Percentiles rank a stretch among this genome's conserved stretches.
Conservation (phyloP, 2,797 vertebrate species). For the Chelmon rostratus region DNA sequence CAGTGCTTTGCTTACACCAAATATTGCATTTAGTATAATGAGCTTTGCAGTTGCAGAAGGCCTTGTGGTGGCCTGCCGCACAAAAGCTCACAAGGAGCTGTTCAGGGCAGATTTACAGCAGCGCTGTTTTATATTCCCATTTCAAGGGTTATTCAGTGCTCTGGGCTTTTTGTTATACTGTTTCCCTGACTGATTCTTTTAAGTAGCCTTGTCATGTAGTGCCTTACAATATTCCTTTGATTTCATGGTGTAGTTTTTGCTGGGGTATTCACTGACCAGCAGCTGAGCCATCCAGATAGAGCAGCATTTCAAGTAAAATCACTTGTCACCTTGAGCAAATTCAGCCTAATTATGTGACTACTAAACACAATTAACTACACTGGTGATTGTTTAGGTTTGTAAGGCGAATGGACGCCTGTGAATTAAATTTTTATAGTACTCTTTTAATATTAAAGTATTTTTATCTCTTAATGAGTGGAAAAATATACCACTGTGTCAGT, state of each 20-base stretch:
- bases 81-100: not conserved
- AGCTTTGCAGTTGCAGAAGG: conserved; percentile 2
- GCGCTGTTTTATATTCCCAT: conserved; percentile 5
- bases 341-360: not conserved
- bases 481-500: not conserved
- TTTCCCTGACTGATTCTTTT: not conserved
- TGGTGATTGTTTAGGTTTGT: not conserved
- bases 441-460: not conserved
- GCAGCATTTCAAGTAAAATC: not conserved
- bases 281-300: not conserved
- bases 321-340: not conserved
- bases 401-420: not conserved
- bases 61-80: not conserved
- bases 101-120: not conserved
- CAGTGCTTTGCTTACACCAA: not conserved
- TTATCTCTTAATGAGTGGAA: not conserved
- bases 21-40: conserved; percentile 14
- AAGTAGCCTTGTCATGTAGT: not conserved
- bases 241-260: not conserved
- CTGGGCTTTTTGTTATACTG: not conserved
- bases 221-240: not conserved
- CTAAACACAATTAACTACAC: not conserved
- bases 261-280: not conserved
- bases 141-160: not conserved
- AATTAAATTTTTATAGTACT: not conserved